Base-by-base conservation (phyloP, 2,113 vertebrate genomes). In the Pithys albifrons region DNA sequence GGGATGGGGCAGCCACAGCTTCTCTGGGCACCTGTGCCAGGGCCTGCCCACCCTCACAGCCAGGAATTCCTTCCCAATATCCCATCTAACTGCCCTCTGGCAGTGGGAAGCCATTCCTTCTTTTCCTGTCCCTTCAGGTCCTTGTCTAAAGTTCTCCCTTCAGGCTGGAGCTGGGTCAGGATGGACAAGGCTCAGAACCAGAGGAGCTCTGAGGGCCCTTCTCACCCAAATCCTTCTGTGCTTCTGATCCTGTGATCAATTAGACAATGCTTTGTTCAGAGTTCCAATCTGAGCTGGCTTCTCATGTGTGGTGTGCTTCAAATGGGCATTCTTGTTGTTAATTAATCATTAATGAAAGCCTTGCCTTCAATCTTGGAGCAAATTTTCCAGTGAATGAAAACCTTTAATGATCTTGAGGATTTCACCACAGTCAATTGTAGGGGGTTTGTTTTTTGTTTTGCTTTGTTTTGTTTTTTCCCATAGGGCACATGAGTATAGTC, bases 401-500 rank as follows among this genome's bases (percentile, higher is more conserved):
- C 15, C 19, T 62, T 66, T 15, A 62, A 58, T 31, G 23, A 43
- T 12, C 18, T 62, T 31, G 19, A 77, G 20, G 19, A 58, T 64
- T 45, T 31, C 37, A 59, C 49, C 55, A 59, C 58, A 61, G 11
- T 14, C 48, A 64, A 15, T 31, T 35, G 25, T 39, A 39, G 39
- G 39, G 39, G 39, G 8, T 39, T 39, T 39, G 11, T 39, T 12
- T 15, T 14, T 45, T 69, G 72, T 79, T 76, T 19, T 41, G 41
- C 14, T 14, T 51, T 45, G 45, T 12, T 14, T 45, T 64, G 72
- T 79, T 76, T 19, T 41, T 15, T 43, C 41, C 6, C 35, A 8
- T 3, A 4, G 16, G 20, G 3, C 9, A n/a, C 3, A 2, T 2
- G 46, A 22, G 8, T 37, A 25, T 4, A 9, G 9, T 2, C 55